Evolutionary conservation across 2,888 invertebrate genomes (phyloP).

Genomic region (Mycalesis mineus): DNA sequence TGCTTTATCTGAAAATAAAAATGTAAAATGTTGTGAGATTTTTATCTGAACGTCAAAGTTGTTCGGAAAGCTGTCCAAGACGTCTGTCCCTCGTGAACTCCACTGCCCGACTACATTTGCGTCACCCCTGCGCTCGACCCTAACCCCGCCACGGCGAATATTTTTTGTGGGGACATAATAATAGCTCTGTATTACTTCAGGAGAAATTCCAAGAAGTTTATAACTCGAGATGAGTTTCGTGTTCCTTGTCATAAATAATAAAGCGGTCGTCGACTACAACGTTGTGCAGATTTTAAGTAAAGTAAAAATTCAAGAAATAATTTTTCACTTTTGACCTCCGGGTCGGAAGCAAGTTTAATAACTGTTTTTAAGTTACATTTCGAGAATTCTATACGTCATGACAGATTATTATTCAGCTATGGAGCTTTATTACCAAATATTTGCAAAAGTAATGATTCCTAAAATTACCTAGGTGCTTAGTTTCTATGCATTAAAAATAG

Average conservation of each 20-base stretch:
- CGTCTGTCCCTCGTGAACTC: slow-evolving; percentile 44
- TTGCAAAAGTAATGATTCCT: too few relatives aligned
- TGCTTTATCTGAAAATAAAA: neutral
- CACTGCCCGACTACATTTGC: slow-evolving; percentile 42
- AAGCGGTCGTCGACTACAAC: slow-evolving; percentile 77
- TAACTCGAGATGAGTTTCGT: slow-evolving; percentile 79
- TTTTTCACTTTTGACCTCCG: slow-evolving; percentile 62
- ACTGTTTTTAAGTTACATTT: slow-evolving; percentile 50
- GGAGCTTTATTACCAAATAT: neutral
- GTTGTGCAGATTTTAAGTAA: slow-evolving; percentile 75
- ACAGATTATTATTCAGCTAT: neutral
- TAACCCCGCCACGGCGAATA: slow-evolving; percentile 59
- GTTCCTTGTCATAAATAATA: slow-evolving; percentile 79
- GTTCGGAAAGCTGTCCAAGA: slow-evolving; percentile 33
- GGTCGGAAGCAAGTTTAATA: slow-evolving; percentile 57
- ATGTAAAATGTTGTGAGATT: slow-evolving; percentile 1
- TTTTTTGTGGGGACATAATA: slow-evolving; percentile 78
- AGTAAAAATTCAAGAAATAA: slow-evolving; percentile 70
- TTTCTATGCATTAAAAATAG: too few relatives aligned
- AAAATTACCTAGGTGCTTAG: too few relatives aligned
- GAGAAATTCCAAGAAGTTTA: slow-evolving; percentile 79
- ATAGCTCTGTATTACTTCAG: slow-evolving; percentile 79
- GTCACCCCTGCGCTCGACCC: slow-evolving; percentile 48
- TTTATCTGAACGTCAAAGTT: slow-evolving; percentile 4
- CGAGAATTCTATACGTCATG: slow-evolving; percentile 8